Evolutionary conservation across 2,888 invertebrate species (phyloP).

Genomic region (Litoditis marina): DNA sequence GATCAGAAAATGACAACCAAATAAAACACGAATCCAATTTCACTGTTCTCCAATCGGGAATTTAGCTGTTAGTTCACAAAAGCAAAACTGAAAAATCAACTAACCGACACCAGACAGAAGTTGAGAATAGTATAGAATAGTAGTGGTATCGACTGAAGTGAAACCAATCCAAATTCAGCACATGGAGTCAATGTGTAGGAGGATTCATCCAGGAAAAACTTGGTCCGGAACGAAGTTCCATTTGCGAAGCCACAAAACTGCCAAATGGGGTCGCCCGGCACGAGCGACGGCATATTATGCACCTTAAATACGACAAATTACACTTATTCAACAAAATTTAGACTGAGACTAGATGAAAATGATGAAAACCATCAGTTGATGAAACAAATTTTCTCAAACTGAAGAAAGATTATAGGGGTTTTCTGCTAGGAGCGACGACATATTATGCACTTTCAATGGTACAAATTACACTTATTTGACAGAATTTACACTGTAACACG

Average conservation of each 20-base stretch:
- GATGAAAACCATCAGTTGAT: too few relatives aligned
- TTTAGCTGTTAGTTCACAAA: too few relatives aligned
- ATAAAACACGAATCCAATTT: too few relatives aligned
- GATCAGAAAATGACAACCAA: too few relatives aligned
- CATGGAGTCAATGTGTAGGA: conserved; percentile 37
- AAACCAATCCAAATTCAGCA: conserved; percentile 35
- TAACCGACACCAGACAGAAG: conserved; percentile 22
- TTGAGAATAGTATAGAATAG: conserved; percentile 39
- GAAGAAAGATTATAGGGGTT: too few relatives aligned
- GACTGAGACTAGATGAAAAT: too few relatives aligned
- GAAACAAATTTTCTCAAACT: too few relatives aligned
- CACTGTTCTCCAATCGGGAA: not conserved
- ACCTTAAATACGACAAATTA: not conserved
- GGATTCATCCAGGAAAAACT: conserved; percentile 30
- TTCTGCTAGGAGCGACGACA: not conserved
- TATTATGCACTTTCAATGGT: not conserved
- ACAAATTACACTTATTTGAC: too few relatives aligned
- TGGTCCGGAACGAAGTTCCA: conserved; percentile 17
- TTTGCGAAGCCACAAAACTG: conserved; percentile 22
- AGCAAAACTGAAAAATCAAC: conserved; percentile 6
- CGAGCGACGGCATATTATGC: not conserved
- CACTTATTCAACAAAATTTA: too few relatives aligned
- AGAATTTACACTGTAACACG: too few relatives aligned
- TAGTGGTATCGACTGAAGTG: conserved; percentile 25
- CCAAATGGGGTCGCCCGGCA: conserved; percentile 10